Conservation (phyloP, 2,888 invertebrate genomes). For the Leptinotarsa peninsularis region DNA sequence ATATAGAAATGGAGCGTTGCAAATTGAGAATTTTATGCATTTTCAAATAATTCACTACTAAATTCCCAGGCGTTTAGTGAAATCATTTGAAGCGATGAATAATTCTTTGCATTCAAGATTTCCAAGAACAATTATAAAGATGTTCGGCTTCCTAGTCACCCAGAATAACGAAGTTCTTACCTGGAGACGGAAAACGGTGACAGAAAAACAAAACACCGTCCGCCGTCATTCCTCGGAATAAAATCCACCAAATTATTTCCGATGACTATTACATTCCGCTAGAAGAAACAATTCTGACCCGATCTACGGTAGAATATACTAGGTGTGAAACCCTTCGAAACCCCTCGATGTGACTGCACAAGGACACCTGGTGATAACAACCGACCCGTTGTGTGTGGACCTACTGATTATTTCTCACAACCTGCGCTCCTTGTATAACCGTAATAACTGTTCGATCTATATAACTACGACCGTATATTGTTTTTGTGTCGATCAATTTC, state of each 20-base stretch:
- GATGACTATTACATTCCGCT: constrained; percentile 32
- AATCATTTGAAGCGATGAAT: too few relatives aligned
- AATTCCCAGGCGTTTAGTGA: too few relatives aligned
- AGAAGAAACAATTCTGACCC: constrained; percentile 13
- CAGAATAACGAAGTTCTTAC: not conserved
- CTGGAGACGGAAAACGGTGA: not conserved
- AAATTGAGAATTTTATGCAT: too few relatives aligned
- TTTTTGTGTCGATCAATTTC: constrained; percentile 27
- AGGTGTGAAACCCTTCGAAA: constrained; percentile 33
- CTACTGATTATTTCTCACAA: constrained; percentile 37
- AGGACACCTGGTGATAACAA: constrained; percentile 37
- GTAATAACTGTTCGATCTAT: constrained; percentile 26
- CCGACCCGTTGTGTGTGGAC: constrained; percentile 30
- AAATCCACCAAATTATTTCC: constrained; percentile 27
- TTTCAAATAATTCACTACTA: too few relatives aligned
- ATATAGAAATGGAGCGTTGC: too few relatives aligned
- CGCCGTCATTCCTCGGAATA: not conserved
- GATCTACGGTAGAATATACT: not conserved
- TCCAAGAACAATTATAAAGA: not conserved
- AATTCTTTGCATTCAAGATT: not conserved
- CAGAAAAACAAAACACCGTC: not conserved
- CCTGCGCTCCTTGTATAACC: constrained; percentile 26
- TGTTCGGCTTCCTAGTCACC: not conserved
- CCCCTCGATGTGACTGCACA: constrained; percentile 23
- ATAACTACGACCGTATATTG: constrained; percentile 16